Conservation (phyloP, 2,888 invertebrate species). For the Pandemis cinnamomeana region DNA sequence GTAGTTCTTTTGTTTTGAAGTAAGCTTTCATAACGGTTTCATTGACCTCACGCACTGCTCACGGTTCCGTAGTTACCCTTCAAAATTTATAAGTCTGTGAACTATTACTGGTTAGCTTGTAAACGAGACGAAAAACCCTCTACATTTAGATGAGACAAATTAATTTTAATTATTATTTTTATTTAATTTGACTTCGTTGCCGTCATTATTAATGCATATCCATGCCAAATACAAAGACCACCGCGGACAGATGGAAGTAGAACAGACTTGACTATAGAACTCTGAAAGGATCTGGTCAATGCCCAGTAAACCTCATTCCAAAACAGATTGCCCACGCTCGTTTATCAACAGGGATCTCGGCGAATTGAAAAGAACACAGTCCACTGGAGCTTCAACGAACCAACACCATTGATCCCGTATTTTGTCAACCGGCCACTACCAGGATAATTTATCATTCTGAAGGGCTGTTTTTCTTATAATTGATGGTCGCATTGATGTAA, state of each 20-base stretch:
- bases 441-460: conserved; percentile 45
- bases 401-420: conserved; percentile 27
- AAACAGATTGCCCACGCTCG: conserved; percentile 14
- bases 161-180: too few species aligned
- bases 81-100: too few species aligned
- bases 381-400: conserved; percentile 19
- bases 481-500: conserved; percentile 25
- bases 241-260: too few species aligned
- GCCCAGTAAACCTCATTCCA: not conserved
- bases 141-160: too few species aligned
- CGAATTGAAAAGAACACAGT: conserved; percentile 26
- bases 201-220: too few species aligned
- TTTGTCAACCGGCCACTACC: conserved; percentile 29
- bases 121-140: too few species aligned
- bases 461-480: conserved; percentile 34
- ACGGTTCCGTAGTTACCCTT: too few species aligned
- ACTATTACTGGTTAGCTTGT: too few species aligned
- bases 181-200: too few species aligned
- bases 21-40: not conserved
- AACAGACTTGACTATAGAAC: not conserved
- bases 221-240: too few species aligned
- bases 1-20: not conserved
- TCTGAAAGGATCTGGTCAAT: not conserved
- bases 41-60: not conserved
- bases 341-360: conserved; percentile 13